Percentiles rank a stretch among this genome's conserved stretches.
Evolutionary conservation across 2,113 vertebrate species (phyloP).

Genomic region (Fukomys damarensis): DNA sequence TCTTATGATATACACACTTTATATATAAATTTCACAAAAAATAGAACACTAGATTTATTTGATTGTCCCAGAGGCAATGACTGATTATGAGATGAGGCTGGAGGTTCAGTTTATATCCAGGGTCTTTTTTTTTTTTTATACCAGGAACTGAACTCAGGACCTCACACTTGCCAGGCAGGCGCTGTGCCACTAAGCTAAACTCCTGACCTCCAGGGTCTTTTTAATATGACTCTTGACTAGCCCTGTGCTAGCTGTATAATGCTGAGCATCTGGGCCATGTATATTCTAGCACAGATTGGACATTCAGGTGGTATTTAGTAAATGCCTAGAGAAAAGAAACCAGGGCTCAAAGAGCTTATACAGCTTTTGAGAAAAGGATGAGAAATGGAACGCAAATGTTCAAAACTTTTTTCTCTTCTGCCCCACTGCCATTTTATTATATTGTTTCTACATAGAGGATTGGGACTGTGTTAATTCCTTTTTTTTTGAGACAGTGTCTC

Average conservation of each 20-base stretch:
- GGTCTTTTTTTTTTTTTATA: too few relatives aligned
- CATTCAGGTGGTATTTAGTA: slow-evolving; percentile 9
- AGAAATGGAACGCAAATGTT: slow-evolving; percentile 22
- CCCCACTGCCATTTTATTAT: not conserved
- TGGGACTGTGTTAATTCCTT: not conserved
- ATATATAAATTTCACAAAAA: slow-evolving; percentile 28
- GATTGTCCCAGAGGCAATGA: not conserved
- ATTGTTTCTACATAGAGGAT: not conserved
- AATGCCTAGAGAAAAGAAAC: slow-evolving; percentile 16
- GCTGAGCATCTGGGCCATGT: not conserved
- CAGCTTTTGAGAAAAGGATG: not conserved
- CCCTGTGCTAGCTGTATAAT: not conserved
- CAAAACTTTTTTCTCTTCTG: slow-evolving; percentile 26
- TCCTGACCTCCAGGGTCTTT: not conserved
- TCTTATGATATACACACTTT: not conserved
- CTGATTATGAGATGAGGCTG: not conserved
- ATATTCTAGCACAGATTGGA: not conserved
- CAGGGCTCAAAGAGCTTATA: not conserved
- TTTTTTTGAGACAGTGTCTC: too few relatives aligned
- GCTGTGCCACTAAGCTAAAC: too few relatives aligned
- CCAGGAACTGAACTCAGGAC: too few relatives aligned
- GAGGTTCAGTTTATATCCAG: not conserved
- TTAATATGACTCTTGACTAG: not conserved
- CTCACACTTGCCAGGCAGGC: too few relatives aligned
- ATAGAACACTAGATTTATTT: not conserved